phyloP scores from a whole-genome alignment of 1,140 invertebrate species.

The Anastatus disparis region DNA sequence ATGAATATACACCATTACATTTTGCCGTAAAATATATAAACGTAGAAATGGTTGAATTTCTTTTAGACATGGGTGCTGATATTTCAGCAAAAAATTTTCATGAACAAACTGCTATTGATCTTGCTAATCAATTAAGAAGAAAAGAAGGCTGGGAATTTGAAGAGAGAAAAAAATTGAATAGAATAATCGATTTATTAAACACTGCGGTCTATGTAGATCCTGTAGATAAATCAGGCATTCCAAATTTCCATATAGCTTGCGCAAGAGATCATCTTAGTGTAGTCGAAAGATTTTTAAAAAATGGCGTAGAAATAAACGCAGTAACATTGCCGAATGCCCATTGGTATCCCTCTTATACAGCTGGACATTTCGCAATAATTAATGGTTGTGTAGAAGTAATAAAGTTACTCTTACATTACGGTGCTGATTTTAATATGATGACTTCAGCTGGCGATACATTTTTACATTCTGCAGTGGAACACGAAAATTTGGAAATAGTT shows the following conservation, averaged over 20 bases:
- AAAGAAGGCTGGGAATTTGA: too few relatives aligned
- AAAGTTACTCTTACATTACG: too few relatives aligned
- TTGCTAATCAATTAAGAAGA: constrained; percentile 14
- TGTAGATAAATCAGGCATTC: background rate
- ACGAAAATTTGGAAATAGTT: too few relatives aligned
- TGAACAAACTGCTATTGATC: constrained; percentile 4
- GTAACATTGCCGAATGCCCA: too few relatives aligned
- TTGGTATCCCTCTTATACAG: too few relatives aligned
- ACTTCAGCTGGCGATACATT: constrained; percentile 1
- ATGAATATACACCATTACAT: too few relatives aligned
- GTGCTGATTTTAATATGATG: background rate
- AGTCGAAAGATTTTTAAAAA: background rate
- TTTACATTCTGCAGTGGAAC: too few relatives aligned
- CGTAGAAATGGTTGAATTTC: too few relatives aligned
- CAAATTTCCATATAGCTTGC: constrained; percentile 15
- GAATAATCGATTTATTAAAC: constrained; percentile 2
- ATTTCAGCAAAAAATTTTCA: background rate
- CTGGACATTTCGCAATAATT: too few relatives aligned
- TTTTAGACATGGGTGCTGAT: background rate
- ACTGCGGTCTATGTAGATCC: background rate
- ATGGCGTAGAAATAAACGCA: background rate
- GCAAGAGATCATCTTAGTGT: background rate
- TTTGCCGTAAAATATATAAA: too few relatives aligned
- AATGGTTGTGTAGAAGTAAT: too few relatives aligned
- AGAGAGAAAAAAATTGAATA: background rate